phyloP scores from a whole-genome alignment of 2,888 invertebrate species.

The Poecilus cupreus region DNA sequence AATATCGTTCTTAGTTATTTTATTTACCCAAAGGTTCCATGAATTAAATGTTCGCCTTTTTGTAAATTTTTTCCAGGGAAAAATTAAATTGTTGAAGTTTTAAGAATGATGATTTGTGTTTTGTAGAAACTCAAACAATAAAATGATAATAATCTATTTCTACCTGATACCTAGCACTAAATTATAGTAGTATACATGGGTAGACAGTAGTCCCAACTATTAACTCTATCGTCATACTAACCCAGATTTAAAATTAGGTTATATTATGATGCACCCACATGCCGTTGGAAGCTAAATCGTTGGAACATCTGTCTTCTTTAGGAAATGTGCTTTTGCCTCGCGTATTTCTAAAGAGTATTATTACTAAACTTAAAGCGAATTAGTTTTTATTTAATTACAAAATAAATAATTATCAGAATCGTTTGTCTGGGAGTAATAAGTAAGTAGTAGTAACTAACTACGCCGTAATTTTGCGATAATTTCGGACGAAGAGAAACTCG shows the following conservation, averaged over 20 bases:
- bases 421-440: neutral
- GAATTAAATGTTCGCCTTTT: too few relatives aligned
- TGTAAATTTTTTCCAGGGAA: too few relatives aligned
- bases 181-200: neutral
- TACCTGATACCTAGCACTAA: neutral
- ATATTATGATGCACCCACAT: neutral
- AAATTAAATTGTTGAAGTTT: too few relatives aligned
- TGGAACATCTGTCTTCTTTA: neutral
- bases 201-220: too few relatives aligned
- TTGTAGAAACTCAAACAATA: neutral
- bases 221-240: neutral
- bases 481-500: constrained; percentile 31
- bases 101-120: neutral
- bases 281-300: neutral
- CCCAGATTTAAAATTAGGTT: constrained; percentile 5
- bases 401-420: too few relatives aligned
- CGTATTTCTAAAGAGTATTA: too few relatives aligned
- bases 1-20: too few relatives aligned
- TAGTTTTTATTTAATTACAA: too few relatives aligned
- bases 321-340: neutral
- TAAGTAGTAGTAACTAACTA: neutral
- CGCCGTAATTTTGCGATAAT: neutral
- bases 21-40: too few relatives aligned
- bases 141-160: neutral
- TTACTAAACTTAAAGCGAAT: too few relatives aligned